phyloP scores from a whole-genome alignment of 2,113 vertebrate species.

The Tenrec ecaudatus region DNA sequence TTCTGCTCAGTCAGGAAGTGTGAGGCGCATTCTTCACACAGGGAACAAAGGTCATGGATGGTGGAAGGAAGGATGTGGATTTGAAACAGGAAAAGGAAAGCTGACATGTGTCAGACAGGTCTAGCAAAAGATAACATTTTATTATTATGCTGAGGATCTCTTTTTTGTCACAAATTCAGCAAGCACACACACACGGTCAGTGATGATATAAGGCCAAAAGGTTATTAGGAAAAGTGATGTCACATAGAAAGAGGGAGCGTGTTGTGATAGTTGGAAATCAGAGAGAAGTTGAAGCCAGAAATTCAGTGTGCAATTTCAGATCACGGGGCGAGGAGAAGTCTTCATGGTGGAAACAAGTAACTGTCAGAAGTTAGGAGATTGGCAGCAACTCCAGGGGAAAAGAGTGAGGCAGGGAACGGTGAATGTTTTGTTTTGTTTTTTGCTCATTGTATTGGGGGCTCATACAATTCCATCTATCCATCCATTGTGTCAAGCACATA shows the following conservation, averaged over 20 bases:
- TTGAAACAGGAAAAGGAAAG: constrained; percentile 13
- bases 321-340: not conserved
- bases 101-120: not conserved
- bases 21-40: not conserved
- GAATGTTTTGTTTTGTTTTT: too few relatives aligned
- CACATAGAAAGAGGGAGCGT: not conserved
- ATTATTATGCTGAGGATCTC: not conserved
- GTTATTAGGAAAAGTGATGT: not conserved
- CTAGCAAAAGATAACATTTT: not conserved
- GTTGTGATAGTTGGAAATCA: not conserved
- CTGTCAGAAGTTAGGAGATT: not conserved
- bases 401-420: not conserved
- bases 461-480: too few relatives aligned
- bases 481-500: too few relatives aligned
- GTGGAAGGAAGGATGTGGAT: not conserved
- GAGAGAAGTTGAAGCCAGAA: not conserved
- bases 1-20: not conserved
- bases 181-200: not conserved
- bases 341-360: not conserved
- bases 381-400: not conserved
- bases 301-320: not conserved
- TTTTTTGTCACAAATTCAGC: not conserved
- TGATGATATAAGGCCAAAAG: not conserved
- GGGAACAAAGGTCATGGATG: not conserved
- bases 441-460: too few relatives aligned